Evolutionary conservation across 2,797 vertebrate genomes (phyloP).

Genomic region (Rhadinocentrus ornatus): DNA sequence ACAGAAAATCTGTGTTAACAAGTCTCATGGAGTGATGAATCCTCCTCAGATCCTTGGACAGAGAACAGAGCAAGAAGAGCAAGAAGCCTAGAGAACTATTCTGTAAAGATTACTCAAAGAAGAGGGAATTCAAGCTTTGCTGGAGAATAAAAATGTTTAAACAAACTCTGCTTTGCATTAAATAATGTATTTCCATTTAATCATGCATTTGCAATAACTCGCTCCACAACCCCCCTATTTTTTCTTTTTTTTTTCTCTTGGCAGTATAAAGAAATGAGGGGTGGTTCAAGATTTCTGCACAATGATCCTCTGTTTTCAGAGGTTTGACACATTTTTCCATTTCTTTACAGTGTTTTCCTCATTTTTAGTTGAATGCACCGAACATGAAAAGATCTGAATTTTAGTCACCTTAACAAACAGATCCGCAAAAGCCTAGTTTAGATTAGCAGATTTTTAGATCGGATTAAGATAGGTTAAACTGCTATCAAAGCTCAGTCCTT

Average conservation of each 20-base stretch:
- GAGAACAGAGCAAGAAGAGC: not conserved
- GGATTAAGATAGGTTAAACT: not conserved
- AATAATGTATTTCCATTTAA: not conserved
- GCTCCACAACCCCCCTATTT: too few species aligned
- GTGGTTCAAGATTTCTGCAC: not conserved
- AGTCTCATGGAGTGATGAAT: not conserved
- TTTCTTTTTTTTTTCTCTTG: too few species aligned
- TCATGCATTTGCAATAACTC: not conserved
- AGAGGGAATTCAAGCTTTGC: not conserved
- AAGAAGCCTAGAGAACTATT: not conserved
- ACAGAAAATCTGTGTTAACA: not conserved
- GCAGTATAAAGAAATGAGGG: not conserved
- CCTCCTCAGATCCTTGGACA: not conserved
- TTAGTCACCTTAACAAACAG: not conserved
- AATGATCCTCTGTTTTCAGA: not conserved
- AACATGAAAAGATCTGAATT: not conserved
- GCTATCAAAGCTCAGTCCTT: not conserved
- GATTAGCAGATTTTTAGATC: constrained; percentile 6
- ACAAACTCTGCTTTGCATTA: not conserved
- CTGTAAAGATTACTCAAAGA: not conserved
- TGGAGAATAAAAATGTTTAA: not conserved
- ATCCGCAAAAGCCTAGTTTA: not conserved
- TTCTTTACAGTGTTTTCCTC: not conserved
- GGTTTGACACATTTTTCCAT: not conserved
- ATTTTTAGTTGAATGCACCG: not conserved